phyloP scores from a whole-genome alignment of 2,888 invertebrate genomes.

The Pherbina coryleti region DNA sequence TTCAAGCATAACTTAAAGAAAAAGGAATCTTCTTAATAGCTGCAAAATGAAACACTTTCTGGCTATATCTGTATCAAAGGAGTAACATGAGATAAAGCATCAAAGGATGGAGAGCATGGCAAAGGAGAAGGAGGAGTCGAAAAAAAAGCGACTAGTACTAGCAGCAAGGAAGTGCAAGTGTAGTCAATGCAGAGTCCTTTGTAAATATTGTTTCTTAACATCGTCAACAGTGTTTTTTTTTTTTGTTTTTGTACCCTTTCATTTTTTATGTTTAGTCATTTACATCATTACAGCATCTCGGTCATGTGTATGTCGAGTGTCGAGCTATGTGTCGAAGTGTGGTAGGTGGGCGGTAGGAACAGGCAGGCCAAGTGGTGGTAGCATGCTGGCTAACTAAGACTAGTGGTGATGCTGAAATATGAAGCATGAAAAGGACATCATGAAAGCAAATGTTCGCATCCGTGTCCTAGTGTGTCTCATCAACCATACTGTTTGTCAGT shows the following conservation, averaged over 20 bases:
- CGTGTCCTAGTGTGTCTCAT: too few species aligned
- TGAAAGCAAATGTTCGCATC: background rate
- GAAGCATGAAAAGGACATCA: background rate
- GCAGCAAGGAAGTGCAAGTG: background rate
- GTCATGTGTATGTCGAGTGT: background rate
- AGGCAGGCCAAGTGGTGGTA: background rate
- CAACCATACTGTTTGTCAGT: too few species aligned
- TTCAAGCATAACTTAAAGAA: background rate
- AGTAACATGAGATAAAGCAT: conserved; percentile 8
- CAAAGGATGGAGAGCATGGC: background rate
- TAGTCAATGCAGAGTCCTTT: conserved; percentile 21
- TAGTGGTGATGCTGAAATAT: too few species aligned
- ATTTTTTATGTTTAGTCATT: background rate
- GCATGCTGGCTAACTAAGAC: too few species aligned
- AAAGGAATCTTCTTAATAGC: conserved; percentile 19
- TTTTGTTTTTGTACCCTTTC: background rate
- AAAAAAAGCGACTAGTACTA: background rate
- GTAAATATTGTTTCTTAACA: conserved; percentile 30
- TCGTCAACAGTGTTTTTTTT: conserved; percentile 5
- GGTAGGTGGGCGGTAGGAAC: background rate
- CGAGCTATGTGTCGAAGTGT: background rate
- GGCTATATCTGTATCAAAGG: conserved; percentile 12
- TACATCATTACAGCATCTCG: background rate
- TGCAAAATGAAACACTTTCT: conserved; percentile 14
- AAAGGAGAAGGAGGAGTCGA: background rate